These are phyloP conservation scores for Miichthys miiuy DNA, from an alignment of 2,797 vertebrate genomes.

Conservation along the genomic window DNA sequence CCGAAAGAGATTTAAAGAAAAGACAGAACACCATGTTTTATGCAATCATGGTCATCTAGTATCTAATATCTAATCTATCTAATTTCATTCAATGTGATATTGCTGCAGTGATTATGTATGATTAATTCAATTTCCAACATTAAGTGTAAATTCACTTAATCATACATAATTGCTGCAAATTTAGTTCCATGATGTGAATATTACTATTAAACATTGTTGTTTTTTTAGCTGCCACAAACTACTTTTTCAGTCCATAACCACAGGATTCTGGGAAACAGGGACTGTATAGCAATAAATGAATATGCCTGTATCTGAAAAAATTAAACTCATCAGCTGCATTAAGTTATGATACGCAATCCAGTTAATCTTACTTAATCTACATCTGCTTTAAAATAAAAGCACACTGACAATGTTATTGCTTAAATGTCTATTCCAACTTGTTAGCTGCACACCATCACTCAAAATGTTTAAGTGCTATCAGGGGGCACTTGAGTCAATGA, in stretches of 20 bases:
- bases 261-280: not conserved
- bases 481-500: not conserved
- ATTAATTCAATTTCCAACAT: not conserved
- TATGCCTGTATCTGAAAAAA: not conserved
- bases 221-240: not conserved
- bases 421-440: not conserved
- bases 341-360: not conserved
- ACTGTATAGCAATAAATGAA: not conserved
- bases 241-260: not conserved
- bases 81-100: too few species aligned
- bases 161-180: not conserved
- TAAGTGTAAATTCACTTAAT: too few species aligned
- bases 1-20: not conserved
- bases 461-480: not conserved
- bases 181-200: not conserved
- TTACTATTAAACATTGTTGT: not conserved
- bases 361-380: not conserved
- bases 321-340: not conserved
- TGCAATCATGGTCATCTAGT: not conserved
- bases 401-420: not conserved
- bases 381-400: not conserved
- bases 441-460: not conserved
- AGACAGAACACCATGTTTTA: not conserved
- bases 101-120: not conserved
- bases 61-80: not conserved